These are phyloP conservation scores for Phorcus lineatus DNA, from an alignment of 2,888 invertebrate genomes.

Conservation along the genomic window DNA sequence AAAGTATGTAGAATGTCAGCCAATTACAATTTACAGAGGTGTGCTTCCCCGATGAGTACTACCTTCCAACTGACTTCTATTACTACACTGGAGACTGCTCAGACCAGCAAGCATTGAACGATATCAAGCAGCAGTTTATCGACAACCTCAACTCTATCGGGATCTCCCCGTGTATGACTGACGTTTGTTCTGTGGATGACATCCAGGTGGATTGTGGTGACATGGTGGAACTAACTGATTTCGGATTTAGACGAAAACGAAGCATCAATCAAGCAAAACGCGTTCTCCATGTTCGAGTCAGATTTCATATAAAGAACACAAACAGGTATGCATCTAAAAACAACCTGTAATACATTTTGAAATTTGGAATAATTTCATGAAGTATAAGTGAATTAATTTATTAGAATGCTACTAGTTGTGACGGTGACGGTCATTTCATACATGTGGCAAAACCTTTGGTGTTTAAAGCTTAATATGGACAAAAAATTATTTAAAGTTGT, in stretches of 20 bases:
- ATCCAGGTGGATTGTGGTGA: background rate
- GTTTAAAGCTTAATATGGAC: no score
- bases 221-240: background rate
- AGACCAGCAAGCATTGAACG: background rate
- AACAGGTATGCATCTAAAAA: background rate
- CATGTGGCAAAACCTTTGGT: no score
- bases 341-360: no score
- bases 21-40: background rate
- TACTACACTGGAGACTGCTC: background rate
- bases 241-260: background rate
- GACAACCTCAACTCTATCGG: background rate
- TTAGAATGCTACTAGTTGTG: no score
- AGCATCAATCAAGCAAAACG: background rate
- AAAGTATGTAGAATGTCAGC: no score
- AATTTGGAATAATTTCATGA: no score
- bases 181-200: background rate
- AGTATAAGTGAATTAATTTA: no score
- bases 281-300: background rate
- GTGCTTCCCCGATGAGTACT: background rate
- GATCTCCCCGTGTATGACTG: background rate
- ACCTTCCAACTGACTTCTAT: background rate
- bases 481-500: no score
- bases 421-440: no score
- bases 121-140: background rate
- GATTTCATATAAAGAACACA: background rate